These are phyloP conservation scores for Puntigrus tetrazona DNA, from an alignment of 2,113 vertebrate species.

Conservation along the genomic window DNA sequence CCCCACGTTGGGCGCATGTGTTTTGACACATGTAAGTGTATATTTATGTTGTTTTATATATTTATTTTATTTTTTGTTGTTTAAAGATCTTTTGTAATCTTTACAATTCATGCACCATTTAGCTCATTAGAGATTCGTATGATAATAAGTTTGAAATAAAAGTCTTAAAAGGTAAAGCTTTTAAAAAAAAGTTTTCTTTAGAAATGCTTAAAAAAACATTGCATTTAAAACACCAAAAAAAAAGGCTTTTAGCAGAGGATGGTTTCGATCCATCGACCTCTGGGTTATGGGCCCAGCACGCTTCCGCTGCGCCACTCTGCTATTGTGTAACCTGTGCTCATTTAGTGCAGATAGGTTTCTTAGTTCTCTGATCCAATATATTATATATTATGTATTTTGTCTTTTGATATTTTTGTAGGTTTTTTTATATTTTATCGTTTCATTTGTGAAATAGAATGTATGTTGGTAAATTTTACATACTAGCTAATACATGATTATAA, in stretches of 20 bases:
- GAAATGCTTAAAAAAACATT: too few species aligned
- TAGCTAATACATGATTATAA: not conserved
- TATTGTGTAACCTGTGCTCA: rapidly evolving
- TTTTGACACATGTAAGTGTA: not conserved
- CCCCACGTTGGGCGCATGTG: conserved; percentile 39
- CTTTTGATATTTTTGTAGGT: not conserved
- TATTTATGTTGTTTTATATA: not conserved
- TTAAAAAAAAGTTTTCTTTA: too few species aligned
- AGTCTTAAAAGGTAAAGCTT: not conserved
- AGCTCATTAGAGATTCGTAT: not conserved
- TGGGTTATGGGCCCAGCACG: conserved; percentile 70
- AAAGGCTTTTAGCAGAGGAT: conserved; percentile 57
- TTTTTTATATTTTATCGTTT: not conserved
- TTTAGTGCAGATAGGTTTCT: too few species aligned
- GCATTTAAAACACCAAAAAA: too few species aligned
- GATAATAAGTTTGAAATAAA: not conserved
- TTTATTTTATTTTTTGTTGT: too few species aligned
- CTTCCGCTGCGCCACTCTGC: conserved; percentile 69
- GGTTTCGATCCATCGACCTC: conserved; percentile 70
- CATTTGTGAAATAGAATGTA: not conserved
- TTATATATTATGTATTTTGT: too few species aligned
- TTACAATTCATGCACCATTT: too few species aligned
- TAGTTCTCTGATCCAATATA: too few species aligned
- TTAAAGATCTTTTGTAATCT: not conserved
- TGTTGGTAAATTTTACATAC: not conserved